Conservation (phyloP, 2,888 invertebrate species). For the Phortica magna region DNA sequence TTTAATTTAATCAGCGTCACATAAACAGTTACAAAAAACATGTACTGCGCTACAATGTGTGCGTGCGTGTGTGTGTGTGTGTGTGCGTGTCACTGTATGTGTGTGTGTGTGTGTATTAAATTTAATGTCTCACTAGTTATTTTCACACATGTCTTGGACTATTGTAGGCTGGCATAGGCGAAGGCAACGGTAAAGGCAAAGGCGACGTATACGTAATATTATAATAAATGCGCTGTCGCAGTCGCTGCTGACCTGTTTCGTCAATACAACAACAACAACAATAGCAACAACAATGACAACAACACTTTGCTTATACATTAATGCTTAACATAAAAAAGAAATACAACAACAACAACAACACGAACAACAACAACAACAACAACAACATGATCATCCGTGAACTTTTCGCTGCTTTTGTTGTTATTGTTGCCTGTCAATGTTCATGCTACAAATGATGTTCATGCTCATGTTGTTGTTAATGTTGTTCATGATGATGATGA, state of each 20-base stretch:
- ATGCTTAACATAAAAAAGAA: no score
- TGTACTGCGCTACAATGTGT: background rate
- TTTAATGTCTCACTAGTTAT: background rate
- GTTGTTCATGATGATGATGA: background rate
- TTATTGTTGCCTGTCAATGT: background rate
- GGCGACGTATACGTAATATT: background rate
- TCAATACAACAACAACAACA: background rate
- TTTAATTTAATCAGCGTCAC: slow-evolving; percentile 74
- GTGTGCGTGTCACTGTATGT: slow-evolving; percentile 2
- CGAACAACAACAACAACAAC: background rate
- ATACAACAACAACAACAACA: background rate
- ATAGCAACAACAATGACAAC: background rate
- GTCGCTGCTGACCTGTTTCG: background rate
- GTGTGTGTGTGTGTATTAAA: background rate
- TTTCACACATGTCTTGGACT: background rate
- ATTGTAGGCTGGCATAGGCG: background rate
- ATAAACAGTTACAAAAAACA: slow-evolving; percentile 35
- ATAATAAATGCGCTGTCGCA: background rate
- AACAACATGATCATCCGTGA: background rate
- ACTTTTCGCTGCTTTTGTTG: background rate
- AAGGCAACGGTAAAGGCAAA: no score
- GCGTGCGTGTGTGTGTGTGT: background rate
- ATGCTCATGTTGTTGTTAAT: no score
- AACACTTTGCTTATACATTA: no score
- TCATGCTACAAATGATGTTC: no score